Conservation (phyloP, 2,888 invertebrate genomes). For the Eristalis pertinax region DNA sequence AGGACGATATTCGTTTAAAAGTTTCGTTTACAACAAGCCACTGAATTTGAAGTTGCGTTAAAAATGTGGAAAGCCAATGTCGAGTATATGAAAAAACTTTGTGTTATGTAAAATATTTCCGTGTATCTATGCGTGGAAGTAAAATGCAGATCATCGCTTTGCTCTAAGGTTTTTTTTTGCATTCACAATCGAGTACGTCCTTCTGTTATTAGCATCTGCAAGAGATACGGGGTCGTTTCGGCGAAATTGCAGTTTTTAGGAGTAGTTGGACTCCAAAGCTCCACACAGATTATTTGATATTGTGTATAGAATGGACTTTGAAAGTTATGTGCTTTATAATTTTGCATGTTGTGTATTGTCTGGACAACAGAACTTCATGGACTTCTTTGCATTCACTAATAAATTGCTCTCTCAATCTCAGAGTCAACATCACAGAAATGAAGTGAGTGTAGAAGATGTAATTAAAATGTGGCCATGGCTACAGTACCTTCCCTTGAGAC, state of each 20-base stretch:
- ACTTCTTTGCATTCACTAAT: too few species aligned
- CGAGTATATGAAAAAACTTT: background rate
- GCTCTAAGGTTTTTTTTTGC: background rate
- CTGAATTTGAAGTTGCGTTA: background rate
- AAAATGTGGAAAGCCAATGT: background rate
- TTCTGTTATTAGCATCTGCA: background rate
- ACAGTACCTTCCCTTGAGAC: too few species aligned
- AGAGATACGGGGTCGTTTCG: background rate
- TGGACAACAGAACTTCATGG: too few species aligned
- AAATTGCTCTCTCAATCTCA: too few species aligned
- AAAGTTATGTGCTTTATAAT: too few species aligned
- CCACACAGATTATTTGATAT: too few species aligned
- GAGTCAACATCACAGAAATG: too few species aligned
- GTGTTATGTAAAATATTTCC: background rate
- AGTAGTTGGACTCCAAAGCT: too few species aligned
- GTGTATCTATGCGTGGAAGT: background rate
- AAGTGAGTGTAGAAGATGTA: too few species aligned
- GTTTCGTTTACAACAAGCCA: background rate
- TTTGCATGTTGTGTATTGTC: too few species aligned
- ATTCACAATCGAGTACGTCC: background rate
- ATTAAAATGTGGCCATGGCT: too few species aligned
- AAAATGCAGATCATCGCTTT: background rate
- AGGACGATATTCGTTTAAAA: background rate
- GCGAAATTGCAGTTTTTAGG: background rate
- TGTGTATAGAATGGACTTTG: too few species aligned